phyloP scores from a whole-genome alignment of 30 jellyfish, hydroid and myxozoan species.

The Turritopsis dohrnii region DNA sequence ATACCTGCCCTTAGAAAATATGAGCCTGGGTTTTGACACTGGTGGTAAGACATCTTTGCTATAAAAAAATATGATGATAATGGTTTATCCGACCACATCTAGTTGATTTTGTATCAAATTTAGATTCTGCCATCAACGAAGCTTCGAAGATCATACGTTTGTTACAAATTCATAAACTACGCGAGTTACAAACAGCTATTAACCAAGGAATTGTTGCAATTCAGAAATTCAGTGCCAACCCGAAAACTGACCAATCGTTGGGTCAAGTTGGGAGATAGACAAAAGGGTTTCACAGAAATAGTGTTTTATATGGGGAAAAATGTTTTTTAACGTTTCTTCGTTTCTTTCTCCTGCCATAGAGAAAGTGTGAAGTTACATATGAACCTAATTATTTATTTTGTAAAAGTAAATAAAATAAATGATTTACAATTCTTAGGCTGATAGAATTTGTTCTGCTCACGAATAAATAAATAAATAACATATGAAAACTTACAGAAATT shows the following conservation, averaged over 20 bases:
- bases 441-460: no score
- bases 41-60: constrained; percentile 13
- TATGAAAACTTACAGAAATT: no score
- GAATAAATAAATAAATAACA: no score
- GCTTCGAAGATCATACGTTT: constrained; percentile 93
- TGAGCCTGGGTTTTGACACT: constrained; percentile 11
- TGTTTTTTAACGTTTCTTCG: no score
- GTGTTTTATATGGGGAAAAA: no score
- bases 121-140: constrained; percentile 78
- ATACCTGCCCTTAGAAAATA: neutral
- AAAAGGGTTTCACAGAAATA: neutral
- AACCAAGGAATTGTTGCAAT: constrained; percentile 91
- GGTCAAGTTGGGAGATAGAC: constrained; percentile 41
- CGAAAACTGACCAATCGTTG: constrained; percentile 94
- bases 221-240: constrained; percentile 85
- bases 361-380: no score
- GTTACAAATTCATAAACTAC: constrained; percentile 76
- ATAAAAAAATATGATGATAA: neutral
- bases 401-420: no score
- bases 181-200: constrained; percentile 83
- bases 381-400: no score
- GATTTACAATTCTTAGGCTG: no score
- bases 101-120: neutral
- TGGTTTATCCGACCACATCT: neutral
- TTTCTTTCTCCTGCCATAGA: no score